Evolutionary conservation across 1,140 invertebrate species (phyloP).

Genomic region (Agrilus planipennis): DNA sequence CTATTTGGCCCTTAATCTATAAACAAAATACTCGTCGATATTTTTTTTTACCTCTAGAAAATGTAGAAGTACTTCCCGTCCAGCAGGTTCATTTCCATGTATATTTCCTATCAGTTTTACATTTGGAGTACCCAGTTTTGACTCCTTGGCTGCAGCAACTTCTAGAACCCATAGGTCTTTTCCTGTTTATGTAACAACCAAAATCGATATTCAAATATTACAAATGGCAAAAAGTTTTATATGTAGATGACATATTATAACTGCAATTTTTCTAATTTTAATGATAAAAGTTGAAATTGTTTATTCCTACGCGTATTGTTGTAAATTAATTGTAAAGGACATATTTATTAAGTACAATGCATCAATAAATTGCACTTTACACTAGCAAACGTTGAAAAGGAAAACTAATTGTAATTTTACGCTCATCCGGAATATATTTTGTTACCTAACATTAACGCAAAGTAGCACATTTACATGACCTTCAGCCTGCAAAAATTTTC

Average conservation of each 20-base stretch:
- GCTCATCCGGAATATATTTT: no score
- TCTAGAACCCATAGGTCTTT: conserved; percentile 49
- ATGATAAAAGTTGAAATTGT: conserved; percentile 1
- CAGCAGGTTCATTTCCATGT: conserved; percentile 45
- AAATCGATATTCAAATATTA: conserved; percentile 6
- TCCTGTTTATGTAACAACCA: no score
- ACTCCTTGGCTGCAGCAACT: conserved; percentile 37
- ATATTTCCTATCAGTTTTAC: conserved; percentile 46
- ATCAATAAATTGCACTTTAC: no score
- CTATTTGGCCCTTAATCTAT: background rate
- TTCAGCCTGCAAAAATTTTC: no score
- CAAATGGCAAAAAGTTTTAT: background rate
- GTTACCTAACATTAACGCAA: no score
- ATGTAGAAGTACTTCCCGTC: conserved; percentile 44
- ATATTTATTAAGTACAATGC: no score
- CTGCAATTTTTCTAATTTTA: no score
- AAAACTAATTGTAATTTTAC: no score
- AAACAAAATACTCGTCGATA: background rate
- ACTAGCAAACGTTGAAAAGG: no score
- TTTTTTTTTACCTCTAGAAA: conserved; percentile 36
- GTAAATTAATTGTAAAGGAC: background rate
- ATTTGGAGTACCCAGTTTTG: conserved; percentile 39
- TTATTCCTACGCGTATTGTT: background rate
- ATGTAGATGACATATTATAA: background rate
- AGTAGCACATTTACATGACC: no score